Percentiles rank a stretch among this genome's conserved stretches.
phyloP scores from a whole-genome alignment of 2,113 vertebrate species.

The Sceloporus tristichus region DNA sequence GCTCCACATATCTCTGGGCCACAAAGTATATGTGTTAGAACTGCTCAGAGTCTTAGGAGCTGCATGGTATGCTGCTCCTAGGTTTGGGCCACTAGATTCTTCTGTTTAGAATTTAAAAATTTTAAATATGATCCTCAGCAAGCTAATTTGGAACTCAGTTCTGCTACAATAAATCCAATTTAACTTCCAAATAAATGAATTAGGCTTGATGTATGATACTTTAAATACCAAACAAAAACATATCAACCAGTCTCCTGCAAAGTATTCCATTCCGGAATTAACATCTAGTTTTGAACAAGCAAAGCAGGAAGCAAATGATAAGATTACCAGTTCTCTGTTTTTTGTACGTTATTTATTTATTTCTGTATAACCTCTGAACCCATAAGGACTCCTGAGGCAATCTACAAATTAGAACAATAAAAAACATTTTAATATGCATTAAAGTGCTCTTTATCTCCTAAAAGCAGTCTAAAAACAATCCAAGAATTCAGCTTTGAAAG shows the following conservation, averaged over 20 bases:
- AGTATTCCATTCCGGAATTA: background rate
- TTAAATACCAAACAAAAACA: background rate
- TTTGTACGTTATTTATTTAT: background rate
- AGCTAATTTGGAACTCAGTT: background rate
- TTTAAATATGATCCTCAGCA: background rate
- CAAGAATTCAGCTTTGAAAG: no score
- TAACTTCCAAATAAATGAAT: no score
- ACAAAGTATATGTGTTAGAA: background rate
- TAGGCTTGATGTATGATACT: background rate
- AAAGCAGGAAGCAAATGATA: background rate
- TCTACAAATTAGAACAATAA: no score
- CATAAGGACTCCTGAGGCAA: no score
- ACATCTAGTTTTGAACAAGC: background rate
- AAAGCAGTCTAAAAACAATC: no score
- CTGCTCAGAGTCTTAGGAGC: background rate
- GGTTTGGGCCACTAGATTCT: background rate
- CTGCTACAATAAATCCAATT: background rate
- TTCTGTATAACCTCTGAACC: no score
- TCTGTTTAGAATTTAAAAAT: background rate
- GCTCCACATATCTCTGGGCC: background rate
- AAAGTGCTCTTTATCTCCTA: no score
- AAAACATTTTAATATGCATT: no score
- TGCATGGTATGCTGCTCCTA: accelerated
- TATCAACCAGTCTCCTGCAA: background rate
- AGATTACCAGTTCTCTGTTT: background rate